Evolutionary conservation across 2,888 invertebrate species (phyloP).

Genomic region (Cylindroiulus punctatus): DNA sequence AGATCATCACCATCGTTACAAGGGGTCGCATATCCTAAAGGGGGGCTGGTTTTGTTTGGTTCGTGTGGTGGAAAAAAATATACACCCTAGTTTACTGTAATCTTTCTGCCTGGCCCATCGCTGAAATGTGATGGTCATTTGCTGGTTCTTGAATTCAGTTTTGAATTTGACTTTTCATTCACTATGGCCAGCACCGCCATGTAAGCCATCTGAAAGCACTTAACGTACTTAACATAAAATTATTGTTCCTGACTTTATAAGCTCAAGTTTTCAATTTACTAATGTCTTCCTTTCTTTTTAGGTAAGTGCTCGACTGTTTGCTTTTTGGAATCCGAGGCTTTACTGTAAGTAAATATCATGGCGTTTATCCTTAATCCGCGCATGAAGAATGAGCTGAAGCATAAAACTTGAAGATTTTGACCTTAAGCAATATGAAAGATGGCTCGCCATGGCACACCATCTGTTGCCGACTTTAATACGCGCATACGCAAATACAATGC

Average conservation of each 20-base stretch:
- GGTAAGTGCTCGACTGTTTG: not conserved
- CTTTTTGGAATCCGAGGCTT: not conserved
- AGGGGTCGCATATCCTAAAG: not conserved
- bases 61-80: not conserved
- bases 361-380: not conserved
- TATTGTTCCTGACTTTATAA: not conserved
- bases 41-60: not conserved
- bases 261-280: not conserved
- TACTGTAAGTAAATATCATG: not conserved
- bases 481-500: not conserved
- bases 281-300: not conserved
- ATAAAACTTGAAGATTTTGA: not conserved
- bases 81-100: not conserved
- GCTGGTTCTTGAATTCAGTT: too few species aligned
- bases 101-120: too few species aligned
- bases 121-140: too few species aligned
- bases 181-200: too few species aligned
- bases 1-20: slow-evolving; percentile 14
- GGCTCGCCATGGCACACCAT: not conserved
- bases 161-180: too few species aligned
- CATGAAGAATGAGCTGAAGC: slow-evolving; percentile 17
- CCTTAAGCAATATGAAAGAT: slow-evolving; percentile 1
- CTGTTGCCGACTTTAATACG: slow-evolving; percentile 2
- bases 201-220: too few species aligned
- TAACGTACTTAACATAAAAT: not conserved